Base-by-base conservation (phyloP, 2,888 invertebrate species). In the Caenorhabditis sulstoni region DNA sequence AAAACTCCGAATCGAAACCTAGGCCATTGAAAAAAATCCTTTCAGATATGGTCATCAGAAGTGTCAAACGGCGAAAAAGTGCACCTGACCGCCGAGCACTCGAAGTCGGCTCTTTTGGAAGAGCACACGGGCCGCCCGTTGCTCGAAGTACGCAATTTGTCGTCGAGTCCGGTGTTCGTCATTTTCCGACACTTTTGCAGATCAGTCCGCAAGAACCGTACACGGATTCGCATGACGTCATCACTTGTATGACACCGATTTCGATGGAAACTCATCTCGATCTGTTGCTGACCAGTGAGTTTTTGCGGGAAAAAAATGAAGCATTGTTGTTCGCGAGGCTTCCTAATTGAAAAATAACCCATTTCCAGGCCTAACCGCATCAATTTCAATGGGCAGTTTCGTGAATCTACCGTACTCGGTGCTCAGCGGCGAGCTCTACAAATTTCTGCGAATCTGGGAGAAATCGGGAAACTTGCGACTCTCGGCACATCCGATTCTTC, bases 311-410 rank as follows among this genome's bases (percentile, higher is more conserved):
- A n/a, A n/a, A n/a, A 16, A 45, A 45, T 12, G 7, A 4, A 4
- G 45, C 45, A n/a, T 9, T 45, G 12, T 14, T 11, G 16, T 20
- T 29, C 7, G 4, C 11, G 8, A 58, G 44, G n/a, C n/a, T n/a
- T n/a, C n/a, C n/a, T n/a, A 29, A 5, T 29, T 29, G 29, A 29
- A 29, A 29, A 29, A 29, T 29, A 29, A 29, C 29, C 7, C 4
- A 29, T 5, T 52, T 66, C 11, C 58, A 76, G 76, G 68, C 22
- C 23, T 76, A 22, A 62, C 67, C 22, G 50, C 62, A 0, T 76
- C 76, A 20, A 67, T 76, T 16, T 55, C 76, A 18, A 76, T 76
- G 76, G 68, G 76, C 7, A 57, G 67, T 18, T 76, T 76, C 35
- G 68, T 76, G 18, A 39, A 52, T 23, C 50, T 68, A 3, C 76